Conservation (phyloP, 1,140 invertebrate species). For the Lepidotrigona ventralis region DNA sequence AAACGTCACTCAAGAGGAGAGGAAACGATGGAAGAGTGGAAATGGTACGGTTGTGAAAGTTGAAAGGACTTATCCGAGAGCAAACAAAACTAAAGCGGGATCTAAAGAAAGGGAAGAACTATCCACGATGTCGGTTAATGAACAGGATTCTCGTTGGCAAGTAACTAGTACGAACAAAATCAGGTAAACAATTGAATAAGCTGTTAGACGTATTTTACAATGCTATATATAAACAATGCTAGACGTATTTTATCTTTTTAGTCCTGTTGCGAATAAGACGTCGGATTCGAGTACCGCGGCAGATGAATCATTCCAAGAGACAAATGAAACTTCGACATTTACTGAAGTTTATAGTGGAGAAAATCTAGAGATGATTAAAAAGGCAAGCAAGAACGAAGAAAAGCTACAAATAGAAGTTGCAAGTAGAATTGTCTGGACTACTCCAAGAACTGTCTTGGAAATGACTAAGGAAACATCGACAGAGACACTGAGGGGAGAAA, state of each 20-base stretch:
- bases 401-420: conserved; percentile 48
- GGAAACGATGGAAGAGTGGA: conserved; percentile 56
- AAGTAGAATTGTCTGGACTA: conserved; percentile 72
- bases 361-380: conserved; percentile 57
- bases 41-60: conserved; percentile 69
- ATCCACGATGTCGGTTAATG: conserved; percentile 47
- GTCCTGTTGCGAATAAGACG: conserved; percentile 21
- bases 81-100: conserved; percentile 40
- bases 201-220: not conserved
- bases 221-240: not conserved
- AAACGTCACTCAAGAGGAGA: conserved; percentile 54
- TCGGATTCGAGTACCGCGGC: conserved; percentile 32
- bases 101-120: conserved; percentile 56
- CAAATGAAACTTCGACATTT: conserved; percentile 65
- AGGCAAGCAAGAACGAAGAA: conserved; percentile 45
- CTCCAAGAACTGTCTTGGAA: conserved; percentile 45
- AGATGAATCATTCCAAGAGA: conserved; percentile 58
- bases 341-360: conserved; percentile 63
- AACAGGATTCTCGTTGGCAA: conserved; percentile 46
- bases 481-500: not conserved
- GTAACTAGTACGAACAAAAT: not conserved
- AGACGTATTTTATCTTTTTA: not conserved
- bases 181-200: conserved; percentile 19
- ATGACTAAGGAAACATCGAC: conserved; percentile 36
- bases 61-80: conserved; percentile 58